phyloP scores from a whole-genome alignment of 2,888 invertebrate species.

The Hermodice carunculata region DNA sequence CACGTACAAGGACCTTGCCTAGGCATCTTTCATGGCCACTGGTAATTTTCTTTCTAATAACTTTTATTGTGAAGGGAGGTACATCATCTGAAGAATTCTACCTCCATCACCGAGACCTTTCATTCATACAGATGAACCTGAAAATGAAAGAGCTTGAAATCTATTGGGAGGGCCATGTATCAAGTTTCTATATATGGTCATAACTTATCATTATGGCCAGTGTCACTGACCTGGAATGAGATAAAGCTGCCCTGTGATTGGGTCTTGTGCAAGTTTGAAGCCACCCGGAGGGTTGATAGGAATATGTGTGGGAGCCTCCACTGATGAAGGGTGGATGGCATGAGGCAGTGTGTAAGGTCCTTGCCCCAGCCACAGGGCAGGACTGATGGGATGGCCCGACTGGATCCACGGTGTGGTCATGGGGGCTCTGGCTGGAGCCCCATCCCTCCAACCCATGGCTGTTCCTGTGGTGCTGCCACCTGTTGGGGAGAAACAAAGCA shows the following conservation, averaged over 20 bases:
- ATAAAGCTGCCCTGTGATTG: constrained; percentile 85
- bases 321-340: neutral
- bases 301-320: constrained; percentile 9
- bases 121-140: neutral
- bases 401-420: constrained; percentile 4
- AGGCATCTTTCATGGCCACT: no score
- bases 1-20: no score
- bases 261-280: constrained; percentile 88
- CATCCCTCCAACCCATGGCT: no score
- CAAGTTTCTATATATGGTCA: neutral
- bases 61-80: no score
- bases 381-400: no score
- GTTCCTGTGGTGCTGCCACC: neutral
- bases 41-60: no score
- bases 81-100: no score
- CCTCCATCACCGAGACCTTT: no score
- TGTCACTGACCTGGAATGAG: constrained; percentile 56
- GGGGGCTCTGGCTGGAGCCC: no score
- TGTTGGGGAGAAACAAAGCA: neutral
- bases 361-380: constrained; percentile 16
- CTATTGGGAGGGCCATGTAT: neutral
- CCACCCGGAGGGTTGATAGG: constrained; percentile 76
- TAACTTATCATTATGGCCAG: no score
- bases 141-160: neutral
- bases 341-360: constrained; percentile 12